These are phyloP conservation scores for Trissolcus japonicus DNA, from an alignment of 2,888 invertebrate genomes.

Conservation along the genomic window DNA sequence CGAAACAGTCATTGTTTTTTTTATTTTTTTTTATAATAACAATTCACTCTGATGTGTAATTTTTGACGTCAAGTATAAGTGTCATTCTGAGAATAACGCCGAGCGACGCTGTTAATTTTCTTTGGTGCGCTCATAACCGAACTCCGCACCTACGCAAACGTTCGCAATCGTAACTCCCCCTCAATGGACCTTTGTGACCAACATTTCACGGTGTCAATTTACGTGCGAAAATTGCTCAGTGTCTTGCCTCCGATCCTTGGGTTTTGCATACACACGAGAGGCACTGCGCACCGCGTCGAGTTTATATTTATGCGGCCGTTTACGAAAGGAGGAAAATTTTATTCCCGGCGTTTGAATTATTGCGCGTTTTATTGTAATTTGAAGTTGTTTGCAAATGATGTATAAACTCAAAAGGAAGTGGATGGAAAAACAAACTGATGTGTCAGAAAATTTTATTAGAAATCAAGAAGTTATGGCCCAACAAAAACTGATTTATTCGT, in stretches of 20 bases:
- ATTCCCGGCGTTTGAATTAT: constrained; percentile 1
- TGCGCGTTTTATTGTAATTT: neutral
- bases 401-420: too few species aligned
- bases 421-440: too few species aligned
- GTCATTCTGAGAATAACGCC: constrained; percentile 60
- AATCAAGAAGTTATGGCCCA: too few species aligned
- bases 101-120: constrained; percentile 59
- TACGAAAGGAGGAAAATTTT: constrained; percentile 2
- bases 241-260: constrained; percentile 5
- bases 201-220: constrained; percentile 16
- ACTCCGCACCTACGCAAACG: constrained; percentile 22
- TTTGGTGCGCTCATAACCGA: constrained; percentile 36
- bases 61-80: constrained; percentile 46
- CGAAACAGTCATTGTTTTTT: constrained; percentile 41
- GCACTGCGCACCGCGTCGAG: neutral
- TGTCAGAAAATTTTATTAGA: too few species aligned
- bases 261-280: neutral
- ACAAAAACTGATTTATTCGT: too few species aligned
- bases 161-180: constrained; percentile 4
- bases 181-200: constrained; percentile 29
- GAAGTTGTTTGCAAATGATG: too few species aligned
- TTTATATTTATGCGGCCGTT: constrained; percentile 3
- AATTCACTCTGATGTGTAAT: constrained; percentile 53
- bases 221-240: constrained; percentile 13
- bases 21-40: constrained; percentile 53